phyloP scores from a whole-genome alignment of 2,113 vertebrate genomes.

The Leiothrix lutea region DNA sequence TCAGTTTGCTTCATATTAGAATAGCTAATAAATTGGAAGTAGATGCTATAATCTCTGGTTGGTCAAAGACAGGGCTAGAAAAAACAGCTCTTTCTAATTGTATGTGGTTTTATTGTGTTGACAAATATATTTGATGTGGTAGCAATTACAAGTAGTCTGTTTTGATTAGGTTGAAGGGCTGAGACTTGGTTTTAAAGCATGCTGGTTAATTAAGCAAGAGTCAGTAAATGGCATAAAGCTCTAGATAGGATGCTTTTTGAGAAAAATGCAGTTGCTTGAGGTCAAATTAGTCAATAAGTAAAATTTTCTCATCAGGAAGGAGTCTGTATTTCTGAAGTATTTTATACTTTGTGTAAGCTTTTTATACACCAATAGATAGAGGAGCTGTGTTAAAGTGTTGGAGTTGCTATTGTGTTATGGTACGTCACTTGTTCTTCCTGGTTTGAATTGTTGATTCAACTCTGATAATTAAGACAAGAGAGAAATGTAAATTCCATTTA shows the following conservation, averaged over 20 bases:
- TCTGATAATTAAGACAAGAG: constrained; percentile 27
- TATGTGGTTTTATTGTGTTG: not conserved
- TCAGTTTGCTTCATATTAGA: not conserved
- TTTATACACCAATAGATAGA: constrained; percentile 7
- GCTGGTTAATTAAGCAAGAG: constrained; percentile 53
- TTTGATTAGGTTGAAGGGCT: not conserved
- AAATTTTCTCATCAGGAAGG: constrained; percentile 22
- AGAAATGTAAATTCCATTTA: constrained; percentile 46
- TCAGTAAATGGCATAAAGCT: constrained; percentile 2
- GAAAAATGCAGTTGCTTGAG: constrained; percentile 11
- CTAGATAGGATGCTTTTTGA: not conserved
- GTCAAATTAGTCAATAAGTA: constrained; percentile 38
- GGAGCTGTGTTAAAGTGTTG: constrained; percentile 17
- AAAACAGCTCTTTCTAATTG: constrained; percentile 3
- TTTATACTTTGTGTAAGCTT: constrained; percentile 33
- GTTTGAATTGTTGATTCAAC: constrained; percentile 37
- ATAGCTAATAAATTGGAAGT: not conserved
- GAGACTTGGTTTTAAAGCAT: constrained; percentile 29
- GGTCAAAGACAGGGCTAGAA: constrained; percentile 17
- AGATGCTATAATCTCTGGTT: not conserved
- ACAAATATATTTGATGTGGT: not conserved
- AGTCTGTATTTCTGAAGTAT: not conserved
- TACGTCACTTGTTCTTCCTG: constrained; percentile 1
- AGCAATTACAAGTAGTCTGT: constrained; percentile 43
- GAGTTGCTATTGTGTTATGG: not conserved